These are phyloP conservation scores for Apostichopus parvimensis DNA, from an alignment of 35 echinoderm and acorn worm genomes.

Conservation along the genomic window DNA sequence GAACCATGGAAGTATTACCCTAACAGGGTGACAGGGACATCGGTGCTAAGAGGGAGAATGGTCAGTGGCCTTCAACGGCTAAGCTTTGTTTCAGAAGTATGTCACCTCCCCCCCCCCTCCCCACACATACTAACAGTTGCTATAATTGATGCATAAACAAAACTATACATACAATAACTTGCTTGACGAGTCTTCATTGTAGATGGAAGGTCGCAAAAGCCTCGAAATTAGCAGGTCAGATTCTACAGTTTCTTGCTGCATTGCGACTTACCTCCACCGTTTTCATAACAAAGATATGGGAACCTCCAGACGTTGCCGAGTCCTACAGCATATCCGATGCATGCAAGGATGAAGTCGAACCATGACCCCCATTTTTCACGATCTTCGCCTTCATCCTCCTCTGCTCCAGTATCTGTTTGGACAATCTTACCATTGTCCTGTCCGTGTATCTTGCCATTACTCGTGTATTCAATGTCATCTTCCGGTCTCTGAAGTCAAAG, in stretches of 20 bases:
- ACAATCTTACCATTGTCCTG: background rate
- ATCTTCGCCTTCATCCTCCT: background rate
- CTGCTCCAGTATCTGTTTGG: background rate
- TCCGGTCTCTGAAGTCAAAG: background rate
- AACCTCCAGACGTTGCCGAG: slow-evolving; percentile 56
- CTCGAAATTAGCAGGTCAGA: background rate
- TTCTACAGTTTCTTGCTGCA: background rate
- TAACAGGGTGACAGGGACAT: too few species aligned
- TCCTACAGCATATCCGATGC: slow-evolving; percentile 47
- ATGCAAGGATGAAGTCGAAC: slow-evolving; percentile 39
- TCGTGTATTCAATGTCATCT: background rate
- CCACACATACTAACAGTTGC: background rate
- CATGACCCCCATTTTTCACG: slow-evolving; percentile 36
- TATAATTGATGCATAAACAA: background rate
- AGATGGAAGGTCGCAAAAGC: background rate
- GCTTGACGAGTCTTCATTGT: too few species aligned
- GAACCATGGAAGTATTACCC: too few species aligned
- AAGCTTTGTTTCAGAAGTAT: background rate
- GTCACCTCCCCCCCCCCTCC: background rate
- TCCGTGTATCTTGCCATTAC: background rate
- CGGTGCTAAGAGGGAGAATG: too few species aligned
- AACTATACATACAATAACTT: background rate
- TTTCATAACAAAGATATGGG: slow-evolving; percentile 53
- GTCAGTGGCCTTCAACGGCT: too few species aligned
- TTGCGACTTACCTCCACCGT: slow-evolving; percentile 43